phyloP scores from a whole-genome alignment of 2,797 vertebrate genomes.

The Otolemur crassicaudatus region DNA sequence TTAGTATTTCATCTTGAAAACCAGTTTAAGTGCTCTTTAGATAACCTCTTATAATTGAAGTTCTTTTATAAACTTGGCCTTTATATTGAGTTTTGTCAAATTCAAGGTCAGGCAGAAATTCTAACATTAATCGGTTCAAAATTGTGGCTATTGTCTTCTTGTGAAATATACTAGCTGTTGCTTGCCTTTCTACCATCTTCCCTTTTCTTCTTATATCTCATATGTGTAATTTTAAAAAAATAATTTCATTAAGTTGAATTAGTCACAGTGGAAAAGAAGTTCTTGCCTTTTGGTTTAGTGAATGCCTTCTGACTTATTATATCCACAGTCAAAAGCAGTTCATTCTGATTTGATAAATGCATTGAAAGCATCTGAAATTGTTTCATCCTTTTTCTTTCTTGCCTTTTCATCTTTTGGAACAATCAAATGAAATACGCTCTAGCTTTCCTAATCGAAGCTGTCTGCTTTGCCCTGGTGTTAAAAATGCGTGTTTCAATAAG shows the following conservation, averaged over 20 bases:
- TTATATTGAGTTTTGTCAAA: conserved; percentile 86
- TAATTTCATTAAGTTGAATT: conserved; percentile 84
- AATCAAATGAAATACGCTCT: conserved; percentile 86
- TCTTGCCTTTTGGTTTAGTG: conserved; percentile 84
- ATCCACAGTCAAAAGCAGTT: conserved; percentile 85
- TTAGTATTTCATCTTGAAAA: conserved; percentile 90
- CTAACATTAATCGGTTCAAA: conserved; percentile 82
- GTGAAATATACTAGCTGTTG: conserved; percentile 73
- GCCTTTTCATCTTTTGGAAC: conserved; percentile 86
- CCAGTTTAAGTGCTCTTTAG: conserved; percentile 86
- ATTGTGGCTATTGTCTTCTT: conserved; percentile 80
- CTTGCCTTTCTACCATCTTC: conserved; percentile 62
- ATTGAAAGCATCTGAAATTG: conserved; percentile 85
- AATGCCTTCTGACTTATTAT: conserved; percentile 84
- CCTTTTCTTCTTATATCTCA: conserved; percentile 64
- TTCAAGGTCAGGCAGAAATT: conserved; percentile 88
- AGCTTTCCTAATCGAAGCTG: conserved; percentile 85
- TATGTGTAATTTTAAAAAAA: conserved; percentile 40
- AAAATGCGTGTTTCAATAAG: conserved; percentile 81
- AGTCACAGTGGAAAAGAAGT: conserved; percentile 83
- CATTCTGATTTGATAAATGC: conserved; percentile 86
- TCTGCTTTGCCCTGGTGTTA: conserved; percentile 81
- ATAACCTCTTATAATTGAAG: conserved; percentile 88
- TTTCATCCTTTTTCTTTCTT: conserved; percentile 84
- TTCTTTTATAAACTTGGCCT: conserved; percentile 85